These are phyloP conservation scores for Tragelaphus imberbis DNA, from an alignment of 2,113 vertebrate genomes.

Conservation along the genomic window DNA sequence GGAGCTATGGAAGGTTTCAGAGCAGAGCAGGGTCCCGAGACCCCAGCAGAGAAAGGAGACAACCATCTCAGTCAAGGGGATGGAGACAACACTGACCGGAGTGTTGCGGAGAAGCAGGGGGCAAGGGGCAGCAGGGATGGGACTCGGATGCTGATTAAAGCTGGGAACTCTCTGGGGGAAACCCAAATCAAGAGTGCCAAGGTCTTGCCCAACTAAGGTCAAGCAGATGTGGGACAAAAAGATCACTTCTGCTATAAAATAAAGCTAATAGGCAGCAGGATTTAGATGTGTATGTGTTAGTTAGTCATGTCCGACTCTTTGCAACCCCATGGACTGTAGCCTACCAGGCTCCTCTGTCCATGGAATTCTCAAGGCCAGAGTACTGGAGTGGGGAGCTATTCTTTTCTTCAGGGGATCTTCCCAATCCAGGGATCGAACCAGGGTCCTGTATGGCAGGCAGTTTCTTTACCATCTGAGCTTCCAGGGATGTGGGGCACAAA, in stretches of 20 bases:
- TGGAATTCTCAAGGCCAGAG: not conserved
- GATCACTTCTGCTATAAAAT: not conserved
- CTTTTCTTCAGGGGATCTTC: not conserved
- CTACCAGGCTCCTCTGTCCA: not conserved
- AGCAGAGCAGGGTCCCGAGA: not conserved
- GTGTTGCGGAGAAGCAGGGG: not conserved
- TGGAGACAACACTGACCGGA: not conserved
- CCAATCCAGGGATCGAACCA: not conserved
- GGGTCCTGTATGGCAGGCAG: not conserved
- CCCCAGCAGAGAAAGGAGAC: not conserved
- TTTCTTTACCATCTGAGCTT: not conserved
- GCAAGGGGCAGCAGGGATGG: not conserved
- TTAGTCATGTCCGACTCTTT: accelerated
- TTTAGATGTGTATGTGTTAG: not conserved
- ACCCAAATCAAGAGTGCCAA: not conserved
- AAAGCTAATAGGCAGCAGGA: not conserved
- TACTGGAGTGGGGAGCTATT: not conserved
- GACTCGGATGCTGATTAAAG: not conserved
- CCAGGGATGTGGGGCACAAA: not conserved
- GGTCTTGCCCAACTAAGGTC: not conserved
- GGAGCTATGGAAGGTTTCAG: not conserved
- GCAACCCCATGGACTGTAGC: not conserved
- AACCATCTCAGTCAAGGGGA: accelerated
- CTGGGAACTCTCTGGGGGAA: not conserved
- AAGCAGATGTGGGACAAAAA: not conserved